These are phyloP conservation scores for Ophion obscuratus DNA, from an alignment of 2,888 invertebrate genomes.

Conservation along the genomic window DNA sequence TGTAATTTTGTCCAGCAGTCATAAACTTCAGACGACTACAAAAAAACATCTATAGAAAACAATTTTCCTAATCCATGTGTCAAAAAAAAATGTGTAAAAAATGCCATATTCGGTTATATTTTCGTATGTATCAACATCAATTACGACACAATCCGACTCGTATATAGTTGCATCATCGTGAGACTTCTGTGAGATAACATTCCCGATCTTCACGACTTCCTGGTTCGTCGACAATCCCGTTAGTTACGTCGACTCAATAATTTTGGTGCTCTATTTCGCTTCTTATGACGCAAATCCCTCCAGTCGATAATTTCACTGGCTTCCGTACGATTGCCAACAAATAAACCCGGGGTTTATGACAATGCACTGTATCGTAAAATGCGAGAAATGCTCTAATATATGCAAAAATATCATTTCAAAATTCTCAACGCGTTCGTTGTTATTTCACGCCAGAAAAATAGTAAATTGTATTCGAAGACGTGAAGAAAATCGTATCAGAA, in stretches of 20 bases:
- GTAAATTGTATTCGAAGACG: too few relatives aligned
- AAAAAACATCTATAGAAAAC: too few relatives aligned
- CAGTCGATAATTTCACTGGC: constrained; percentile 9
- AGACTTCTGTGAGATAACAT: constrained; percentile 41
- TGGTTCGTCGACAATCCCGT: constrained; percentile 52
- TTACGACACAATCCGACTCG: constrained; percentile 13
- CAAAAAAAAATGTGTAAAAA: too few relatives aligned
- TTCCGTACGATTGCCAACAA: constrained; percentile 29
- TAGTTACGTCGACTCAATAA: constrained; percentile 40
- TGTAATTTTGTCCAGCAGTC: too few relatives aligned
- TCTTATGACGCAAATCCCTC: constrained; percentile 35
- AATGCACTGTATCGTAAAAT: constrained; percentile 17
- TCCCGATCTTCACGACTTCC: constrained; percentile 55
- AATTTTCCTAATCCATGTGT: too few relatives aligned
- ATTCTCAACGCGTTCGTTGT: neutral
- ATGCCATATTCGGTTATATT: neutral
- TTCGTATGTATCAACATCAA: neutral
- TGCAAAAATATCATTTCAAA: neutral
- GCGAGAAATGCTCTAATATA: neutral
- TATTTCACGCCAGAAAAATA: too few relatives aligned
- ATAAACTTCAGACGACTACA: too few relatives aligned
- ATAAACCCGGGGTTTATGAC: constrained; percentile 48
- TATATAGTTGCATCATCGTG: constrained; percentile 34
- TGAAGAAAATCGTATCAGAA: too few relatives aligned
- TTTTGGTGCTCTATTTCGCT: constrained; percentile 24